phyloP scores from a whole-genome alignment of 2,888 invertebrate genomes.

The Meandrusa payeni region DNA sequence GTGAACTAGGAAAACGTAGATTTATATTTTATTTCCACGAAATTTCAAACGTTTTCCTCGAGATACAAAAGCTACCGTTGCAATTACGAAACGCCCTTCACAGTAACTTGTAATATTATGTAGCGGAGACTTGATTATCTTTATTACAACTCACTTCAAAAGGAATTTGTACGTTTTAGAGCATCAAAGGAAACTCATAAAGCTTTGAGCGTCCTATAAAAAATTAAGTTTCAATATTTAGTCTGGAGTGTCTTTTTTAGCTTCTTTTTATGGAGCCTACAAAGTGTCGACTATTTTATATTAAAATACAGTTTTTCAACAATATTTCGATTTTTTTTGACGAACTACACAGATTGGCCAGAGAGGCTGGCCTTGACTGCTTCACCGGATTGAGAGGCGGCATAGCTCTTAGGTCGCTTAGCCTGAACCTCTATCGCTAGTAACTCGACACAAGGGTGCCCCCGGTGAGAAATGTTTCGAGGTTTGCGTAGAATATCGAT shows the following conservation, averaged over 20 bases:
- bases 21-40: neutral
- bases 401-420: too few species aligned
- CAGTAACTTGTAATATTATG: slow-evolving; percentile 13
- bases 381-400: too few species aligned
- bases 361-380: too few species aligned
- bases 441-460: too few species aligned
- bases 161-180: slow-evolving; percentile 19
- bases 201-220: slow-evolving; percentile 22
- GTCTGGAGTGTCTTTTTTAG: neutral
- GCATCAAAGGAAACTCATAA: slow-evolving; percentile 28
- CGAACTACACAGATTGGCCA: too few species aligned
- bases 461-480: too few species aligned
- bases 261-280: neutral
- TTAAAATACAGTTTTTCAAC: too few species aligned
- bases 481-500: too few species aligned
- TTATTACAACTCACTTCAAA: slow-evolving; percentile 23
- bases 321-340: too few species aligned
- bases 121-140: slow-evolving; percentile 23
- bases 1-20: too few species aligned
- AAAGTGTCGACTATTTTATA: too few species aligned
- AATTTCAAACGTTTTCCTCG: neutral
- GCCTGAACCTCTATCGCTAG: too few species aligned
- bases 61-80: slow-evolving; percentile 21
- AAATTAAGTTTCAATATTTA: slow-evolving; percentile 16
- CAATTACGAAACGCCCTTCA: slow-evolving; percentile 25